These are phyloP conservation scores for Caenorhabditis sp. DNA, from an alignment of 2,888 invertebrate genomes.

Conservation along the genomic window DNA sequence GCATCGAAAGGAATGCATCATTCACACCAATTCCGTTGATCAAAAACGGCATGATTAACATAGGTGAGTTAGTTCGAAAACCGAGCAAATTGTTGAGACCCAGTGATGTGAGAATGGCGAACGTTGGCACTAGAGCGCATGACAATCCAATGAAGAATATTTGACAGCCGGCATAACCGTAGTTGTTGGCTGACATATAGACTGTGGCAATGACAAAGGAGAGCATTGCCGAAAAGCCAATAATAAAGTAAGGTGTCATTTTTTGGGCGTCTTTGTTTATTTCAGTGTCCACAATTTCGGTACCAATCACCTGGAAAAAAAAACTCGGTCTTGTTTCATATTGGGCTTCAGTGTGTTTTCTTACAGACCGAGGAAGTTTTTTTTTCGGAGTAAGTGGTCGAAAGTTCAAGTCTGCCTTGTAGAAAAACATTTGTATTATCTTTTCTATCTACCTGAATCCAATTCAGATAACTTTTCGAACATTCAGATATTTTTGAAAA, in stretches of 20 bases:
- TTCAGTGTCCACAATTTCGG: slow-evolving; percentile 69
- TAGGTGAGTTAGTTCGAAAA: slow-evolving; percentile 62
- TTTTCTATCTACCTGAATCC: no score
- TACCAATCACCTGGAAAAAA: slow-evolving; percentile 67
- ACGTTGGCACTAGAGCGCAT: slow-evolving; percentile 59
- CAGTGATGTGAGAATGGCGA: slow-evolving; percentile 63
- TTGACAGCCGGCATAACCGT: slow-evolving; percentile 44
- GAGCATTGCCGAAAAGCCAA: slow-evolving; percentile 51
- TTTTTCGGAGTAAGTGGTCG: no score
- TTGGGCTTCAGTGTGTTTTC: no score
- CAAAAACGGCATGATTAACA: slow-evolving; percentile 69
- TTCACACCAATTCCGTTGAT: slow-evolving; percentile 70
- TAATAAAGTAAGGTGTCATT: slow-evolving; percentile 64
- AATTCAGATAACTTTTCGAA: no score
- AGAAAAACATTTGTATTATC: no score
- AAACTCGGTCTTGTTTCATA: no score
- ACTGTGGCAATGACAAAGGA: slow-evolving; percentile 38
- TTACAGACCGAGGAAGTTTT: no score
- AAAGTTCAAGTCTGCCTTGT: no score
- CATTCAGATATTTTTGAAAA: no score
- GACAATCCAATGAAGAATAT: slow-evolving; percentile 55
- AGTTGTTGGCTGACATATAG: slow-evolving; percentile 40
- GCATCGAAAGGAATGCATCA: slow-evolving; percentile 67
- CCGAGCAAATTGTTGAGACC: slow-evolving; percentile 61
- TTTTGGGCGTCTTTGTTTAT: slow-evolving; percentile 68